Evolutionary conservation across 2,797 vertebrate species (phyloP), one percentile per base, ranked within the genome.

Genomic region (Mormyrus proboscirostris): DNA sequence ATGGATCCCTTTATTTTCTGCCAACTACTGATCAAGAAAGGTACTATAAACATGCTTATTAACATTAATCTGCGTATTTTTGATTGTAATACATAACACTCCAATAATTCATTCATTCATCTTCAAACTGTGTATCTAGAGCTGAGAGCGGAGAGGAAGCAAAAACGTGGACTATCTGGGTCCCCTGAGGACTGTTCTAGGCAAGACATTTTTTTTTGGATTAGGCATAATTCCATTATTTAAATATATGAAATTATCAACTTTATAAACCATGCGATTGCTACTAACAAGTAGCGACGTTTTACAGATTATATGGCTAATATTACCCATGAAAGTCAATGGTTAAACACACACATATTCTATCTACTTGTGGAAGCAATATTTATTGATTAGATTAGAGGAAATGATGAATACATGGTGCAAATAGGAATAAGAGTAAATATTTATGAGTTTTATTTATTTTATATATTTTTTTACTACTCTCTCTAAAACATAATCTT

Each of bases 351-450:
- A 89, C 55, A 85, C n/a, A 33, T 38, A 62, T 41, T 51, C 47
- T 86, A 73, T 86, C 59, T 47, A 82, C 41, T 82, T 82, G 76
- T 38, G 19, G 83, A 89, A 62, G 82, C 59, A 86, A 69, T 62
- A 86, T 86, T 89, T 83, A 59, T 57, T 84, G 57, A 84, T 69
- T 89, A 25, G 79, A 86, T 49, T 29, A 84, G 29, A 69, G 59
- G 5, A 89, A 89, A 25, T 10, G 38, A 50, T 53, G 83, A 33
- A 29, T 89, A 83, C 88, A 89, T 47, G 51, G 29, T 41, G 16
- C 25, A 65, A 44, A 62, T 16, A 83, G 82, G 49, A 57, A 87
- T 87, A 87, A 19, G 55, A 62, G 53, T 22, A 38, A 87, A 44
- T 22, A 47, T 53, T 53, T 53, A 53, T 44, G 16, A 82, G 7